These are phyloP conservation scores for Spatula versicolor DNA, from an alignment of 2,797 vertebrate genomes.

Conservation along the genomic window DNA sequence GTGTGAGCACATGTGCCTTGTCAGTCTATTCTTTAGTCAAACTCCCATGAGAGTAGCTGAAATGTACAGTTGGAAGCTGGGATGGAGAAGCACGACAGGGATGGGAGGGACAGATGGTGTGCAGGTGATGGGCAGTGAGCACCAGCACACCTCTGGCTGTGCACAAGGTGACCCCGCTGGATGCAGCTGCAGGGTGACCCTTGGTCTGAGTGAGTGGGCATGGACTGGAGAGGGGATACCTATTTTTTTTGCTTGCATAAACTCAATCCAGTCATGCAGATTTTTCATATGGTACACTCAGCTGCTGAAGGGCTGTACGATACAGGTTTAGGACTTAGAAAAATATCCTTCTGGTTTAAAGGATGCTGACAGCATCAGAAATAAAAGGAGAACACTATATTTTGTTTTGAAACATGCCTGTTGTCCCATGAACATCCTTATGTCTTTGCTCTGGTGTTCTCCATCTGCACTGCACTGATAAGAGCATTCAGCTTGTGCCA, in stretches of 20 bases:
- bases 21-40: conserved; percentile 50
- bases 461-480: neutral
- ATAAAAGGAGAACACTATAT: neutral
- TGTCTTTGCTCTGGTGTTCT: neutral
- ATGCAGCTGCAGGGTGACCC: neutral
- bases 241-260: neutral
- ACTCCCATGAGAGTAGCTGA: conserved; percentile 13
- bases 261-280: neutral
- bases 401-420: neutral
- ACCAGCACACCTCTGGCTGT: fast-evolving
- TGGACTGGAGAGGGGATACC: neutral
- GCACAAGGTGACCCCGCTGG: fast-evolving
- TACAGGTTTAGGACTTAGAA: neutral
- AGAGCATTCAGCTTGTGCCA: neutral
- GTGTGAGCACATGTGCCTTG: conserved; percentile 19
- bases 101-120: fast-evolving
- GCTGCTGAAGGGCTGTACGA: neutral
- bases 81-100: fast-evolving
- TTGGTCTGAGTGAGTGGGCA: neutral
- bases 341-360: neutral
- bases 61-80: neutral
- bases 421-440: neutral
- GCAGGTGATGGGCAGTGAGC: neutral
- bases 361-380: neutral
- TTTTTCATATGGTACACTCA: neutral